Conservation (phyloP, 2,888 invertebrate genomes). For the Troilus luridus region DNA sequence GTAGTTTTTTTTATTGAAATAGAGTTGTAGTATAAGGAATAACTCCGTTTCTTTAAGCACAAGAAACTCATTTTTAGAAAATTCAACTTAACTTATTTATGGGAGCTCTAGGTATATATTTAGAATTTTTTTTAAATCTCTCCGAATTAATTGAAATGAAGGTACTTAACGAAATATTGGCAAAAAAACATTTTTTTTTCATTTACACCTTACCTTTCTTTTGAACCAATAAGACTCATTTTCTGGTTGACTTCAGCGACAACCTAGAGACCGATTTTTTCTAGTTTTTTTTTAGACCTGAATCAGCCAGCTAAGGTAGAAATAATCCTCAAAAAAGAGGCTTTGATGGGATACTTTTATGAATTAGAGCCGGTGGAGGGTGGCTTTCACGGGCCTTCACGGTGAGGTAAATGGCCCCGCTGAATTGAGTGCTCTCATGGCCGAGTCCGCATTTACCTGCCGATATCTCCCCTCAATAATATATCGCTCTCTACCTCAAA, state of each 20-base stretch:
- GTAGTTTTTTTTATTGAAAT: too few relatives aligned
- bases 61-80: too few relatives aligned
- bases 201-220: too few relatives aligned
- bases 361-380: not conserved
- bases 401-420: not conserved
- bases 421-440: slow-evolving; percentile 32
- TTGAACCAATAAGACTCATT: not conserved
- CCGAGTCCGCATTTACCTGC: slow-evolving; percentile 32
- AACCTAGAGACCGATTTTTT: not conserved
- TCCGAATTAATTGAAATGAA: too few relatives aligned
- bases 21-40: too few relatives aligned
- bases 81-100: too few relatives aligned
- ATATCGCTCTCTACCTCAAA: slow-evolving; percentile 7
- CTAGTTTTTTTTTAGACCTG: not conserved
- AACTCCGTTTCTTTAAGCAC: too few relatives aligned
- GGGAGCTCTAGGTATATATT: too few relatives aligned
- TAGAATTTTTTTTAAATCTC: too few relatives aligned
- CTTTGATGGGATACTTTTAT: slow-evolving; percentile 14
- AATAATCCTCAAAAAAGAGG: slow-evolving; percentile 3
- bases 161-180: too few relatives aligned
- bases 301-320: not conserved
- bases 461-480: not conserved
- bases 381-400: not conserved
- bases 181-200: too few relatives aligned
- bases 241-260: not conserved